Evolutionary conservation across 2,888 invertebrate genomes (phyloP), one percentile per base, ranked within the genome.

Genomic region (Steinernema carpocapsae): DNA sequence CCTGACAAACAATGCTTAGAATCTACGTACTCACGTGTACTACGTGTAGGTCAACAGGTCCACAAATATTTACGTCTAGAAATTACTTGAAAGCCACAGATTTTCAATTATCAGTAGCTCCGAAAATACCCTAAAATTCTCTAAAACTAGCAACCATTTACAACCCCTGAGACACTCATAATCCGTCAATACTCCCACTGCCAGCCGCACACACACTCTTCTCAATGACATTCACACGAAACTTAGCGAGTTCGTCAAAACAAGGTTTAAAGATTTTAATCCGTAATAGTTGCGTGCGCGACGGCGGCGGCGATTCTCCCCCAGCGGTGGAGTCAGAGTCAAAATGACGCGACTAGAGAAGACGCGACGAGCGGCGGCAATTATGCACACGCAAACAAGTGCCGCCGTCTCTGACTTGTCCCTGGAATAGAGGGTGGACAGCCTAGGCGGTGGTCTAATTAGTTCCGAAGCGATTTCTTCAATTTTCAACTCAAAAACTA

Each of bases 361-460:
- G 48, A 48, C 17, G 48, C 17, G 48, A 3, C n/a, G 19, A 19
- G 6, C 6, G 4, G 29, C 29, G 64, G 64, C 64, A 32, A 64
- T 64, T 64, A 64, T 32, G 19, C 64, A 19, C 64, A 64, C 64
- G 32, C 64, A 64, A 64, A 64, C 64, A 64, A 64, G 32, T 32
- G 64, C 29, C 64, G 64, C 32, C 32, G 64, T 14, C 19, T 19
- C n/a, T 19, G n/a, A 48, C 3, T 19, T 14, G 19, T 14, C n/a
- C 17, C 48, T 17, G 19, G 19, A 14, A 14, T 17, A 14, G 7
- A 4, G 6, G 48, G 3, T 48, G 17, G 48, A 48, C n/a, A 48
- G 48, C 48, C 48, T 17, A 14, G 14, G 48, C 17, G n/a, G 48
- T 19, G 48, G 17, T 48, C 48, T 48, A 48, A 48, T 48, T 48